Base-by-base conservation (phyloP, 2,797 vertebrate species). In the Parambassis ranga region DNA sequence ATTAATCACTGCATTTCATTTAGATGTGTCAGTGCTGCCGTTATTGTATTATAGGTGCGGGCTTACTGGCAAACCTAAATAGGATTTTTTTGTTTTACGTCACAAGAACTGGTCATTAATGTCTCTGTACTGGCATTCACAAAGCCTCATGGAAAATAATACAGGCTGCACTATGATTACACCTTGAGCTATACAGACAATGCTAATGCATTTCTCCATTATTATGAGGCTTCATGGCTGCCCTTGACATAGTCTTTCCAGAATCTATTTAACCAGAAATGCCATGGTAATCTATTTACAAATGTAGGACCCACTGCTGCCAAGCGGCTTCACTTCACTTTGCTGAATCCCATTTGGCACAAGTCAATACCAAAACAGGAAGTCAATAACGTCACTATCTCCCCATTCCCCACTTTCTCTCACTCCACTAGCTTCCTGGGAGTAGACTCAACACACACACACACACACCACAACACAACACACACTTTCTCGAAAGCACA, bases 301-400 rank as follows among this genome's bases (percentile, higher is more conserved):
- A 75, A 77, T 52, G 57, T 19, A 43, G 35, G 42, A n/a, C 52
- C 52, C 37, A 53, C 68, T 69, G 77, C 27, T 74, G 79, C 77
- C 71, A 81, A 77, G 66, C 48, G 15, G 53, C 77, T 70, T 41
- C 33, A 15, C 62, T 71, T 73, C 78, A 65, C 63, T 64, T 61
- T 73, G 77, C 70, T 14, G 33, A 69, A 69, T 74, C 76, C 83
- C 63, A 86, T 86, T 86, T 85, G 82, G 84, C 85, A 88, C 74
- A n/a, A 87, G 81, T 90, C 81, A 48, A 87, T 86, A 85, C 81
- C 72, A 85, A 86, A 88, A 87, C 87, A 91, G 90, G 89, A 91
- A 92, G 87, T 89, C 77, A 52, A 60, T 79, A 83, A 83, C 78
- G 72, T 74, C 83, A 77, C 70, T 64, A 76, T 74, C 68, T 80